These are phyloP conservation scores for Oryzias dopingdopingensis DNA, from an alignment of 2,797 vertebrate genomes.

Conservation along the genomic window DNA sequence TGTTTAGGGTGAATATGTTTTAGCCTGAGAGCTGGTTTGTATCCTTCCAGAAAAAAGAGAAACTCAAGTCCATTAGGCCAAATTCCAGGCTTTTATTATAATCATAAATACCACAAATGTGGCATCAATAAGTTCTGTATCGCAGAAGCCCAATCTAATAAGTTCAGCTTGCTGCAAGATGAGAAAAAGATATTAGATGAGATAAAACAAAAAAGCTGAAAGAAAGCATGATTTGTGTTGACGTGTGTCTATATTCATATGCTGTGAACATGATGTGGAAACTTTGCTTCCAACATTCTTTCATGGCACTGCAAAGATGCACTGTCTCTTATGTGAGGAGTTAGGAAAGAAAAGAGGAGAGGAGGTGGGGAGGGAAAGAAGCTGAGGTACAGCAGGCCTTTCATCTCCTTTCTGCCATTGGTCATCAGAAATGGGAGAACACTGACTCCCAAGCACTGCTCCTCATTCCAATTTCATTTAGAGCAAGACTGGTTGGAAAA, in stretches of 20 bases:
- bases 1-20: conserved; percentile 26
- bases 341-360: conserved; percentile 6
- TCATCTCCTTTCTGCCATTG: conserved; percentile 62
- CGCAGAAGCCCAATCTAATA: conserved; percentile 30
- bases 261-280: conserved; percentile 20
- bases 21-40: conserved; percentile 39
- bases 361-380: conserved; percentile 19
- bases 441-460: conserved; percentile 32
- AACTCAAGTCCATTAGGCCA: conserved; percentile 37
- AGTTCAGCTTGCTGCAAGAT: neutral
- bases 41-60: conserved; percentile 27
- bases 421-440: conserved; percentile 66
- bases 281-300: conserved; percentile 25
- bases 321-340: conserved; percentile 37
- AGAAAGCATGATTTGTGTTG: neutral
- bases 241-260: conserved; percentile 11
- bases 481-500: conserved; percentile 29
- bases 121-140: conserved; percentile 38
- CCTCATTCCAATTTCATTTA: conserved; percentile 55
- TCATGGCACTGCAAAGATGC: conserved; percentile 42
- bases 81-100: conserved; percentile 30
- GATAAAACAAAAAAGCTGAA: neutral
- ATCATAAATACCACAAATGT: conserved; percentile 31
- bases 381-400: conserved; percentile 46
- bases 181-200: conserved; percentile 12